Percentiles rank a stretch among this genome's conserved stretches.
These are phyloP conservation scores for Calameuta pallipes DNA, from an alignment of 2,888 invertebrate genomes.

Conservation along the genomic window DNA sequence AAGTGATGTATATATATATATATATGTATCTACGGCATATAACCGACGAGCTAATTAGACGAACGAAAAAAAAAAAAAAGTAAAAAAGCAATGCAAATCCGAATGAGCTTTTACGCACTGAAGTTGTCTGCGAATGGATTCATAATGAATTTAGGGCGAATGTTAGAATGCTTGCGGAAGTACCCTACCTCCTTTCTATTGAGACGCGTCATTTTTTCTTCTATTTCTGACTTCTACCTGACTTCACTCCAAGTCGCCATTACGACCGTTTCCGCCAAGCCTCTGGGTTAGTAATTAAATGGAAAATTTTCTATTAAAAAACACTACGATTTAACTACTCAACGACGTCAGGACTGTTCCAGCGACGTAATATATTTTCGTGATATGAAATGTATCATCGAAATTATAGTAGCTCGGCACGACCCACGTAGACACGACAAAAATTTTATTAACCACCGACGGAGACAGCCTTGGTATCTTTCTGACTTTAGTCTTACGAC, in stretches of 20 bases:
- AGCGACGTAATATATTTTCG: background rate
- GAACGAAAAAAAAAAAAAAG: background rate
- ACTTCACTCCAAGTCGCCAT: background rate
- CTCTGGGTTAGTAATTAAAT: too few species aligned
- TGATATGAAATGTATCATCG: background rate
- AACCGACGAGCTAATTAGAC: background rate
- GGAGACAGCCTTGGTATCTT: background rate
- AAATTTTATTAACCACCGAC: background rate
- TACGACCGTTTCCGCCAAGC: background rate
- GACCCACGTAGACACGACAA: background rate
- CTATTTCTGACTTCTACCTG: background rate
- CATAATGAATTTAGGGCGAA: background rate
- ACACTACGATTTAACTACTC: background rate
- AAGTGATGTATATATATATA: conserved; percentile 25
- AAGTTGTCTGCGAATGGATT: background rate
- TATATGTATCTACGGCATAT: conserved; percentile 4
- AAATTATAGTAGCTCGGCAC: background rate
- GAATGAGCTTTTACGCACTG: background rate
- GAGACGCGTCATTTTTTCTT: background rate
- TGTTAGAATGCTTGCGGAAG: background rate
- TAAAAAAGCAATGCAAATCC: background rate
- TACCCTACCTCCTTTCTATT: background rate
- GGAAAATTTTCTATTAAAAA: too few species aligned
- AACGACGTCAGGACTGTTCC: background rate
- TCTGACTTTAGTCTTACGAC: background rate